Conservation (phyloP, 1,140 invertebrate genomes). For the Pemphigus obesinymphae region DNA sequence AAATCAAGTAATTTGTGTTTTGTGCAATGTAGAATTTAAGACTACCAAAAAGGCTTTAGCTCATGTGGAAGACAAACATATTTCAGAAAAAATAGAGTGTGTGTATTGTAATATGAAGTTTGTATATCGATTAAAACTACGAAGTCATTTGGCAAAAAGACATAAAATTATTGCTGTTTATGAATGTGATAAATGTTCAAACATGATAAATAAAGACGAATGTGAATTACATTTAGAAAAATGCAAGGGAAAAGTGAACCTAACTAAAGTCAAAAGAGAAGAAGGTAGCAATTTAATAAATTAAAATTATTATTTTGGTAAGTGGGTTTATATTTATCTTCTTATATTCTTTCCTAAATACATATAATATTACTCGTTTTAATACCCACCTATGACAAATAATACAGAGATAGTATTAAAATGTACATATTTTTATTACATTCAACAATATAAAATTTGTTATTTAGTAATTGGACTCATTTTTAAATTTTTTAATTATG, state of each 20-base stretch:
- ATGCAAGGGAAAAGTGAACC: not conserved
- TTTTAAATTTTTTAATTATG: no score
- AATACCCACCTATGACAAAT: not conserved
- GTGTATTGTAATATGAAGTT: constrained; percentile 35
- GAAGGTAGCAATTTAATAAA: not conserved
- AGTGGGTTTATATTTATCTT: not conserved
- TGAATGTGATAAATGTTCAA: constrained; percentile 28
- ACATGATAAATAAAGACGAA: constrained; percentile 31
- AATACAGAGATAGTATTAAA: not conserved
- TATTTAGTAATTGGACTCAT: no score
- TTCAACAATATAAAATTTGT: no score
- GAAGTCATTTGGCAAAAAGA: constrained; percentile 33
- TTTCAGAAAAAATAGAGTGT: not conserved
- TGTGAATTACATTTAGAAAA: not conserved
- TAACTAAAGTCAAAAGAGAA: constrained; percentile 9
- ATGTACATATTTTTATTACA: no score
- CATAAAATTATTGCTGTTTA: constrained; percentile 17
- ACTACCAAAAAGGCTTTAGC: constrained; percentile 16
- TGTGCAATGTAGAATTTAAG: constrained; percentile 12
- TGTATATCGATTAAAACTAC: constrained; percentile 22
- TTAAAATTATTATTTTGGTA: not conserved
- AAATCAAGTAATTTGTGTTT: not conserved
- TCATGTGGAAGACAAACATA: constrained; percentile 36
- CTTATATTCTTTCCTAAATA: no score
- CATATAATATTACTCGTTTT: no score